Evolutionary conservation across 2,113 vertebrate genomes (phyloP).

Genomic region (Gallinago jamesoni): DNA sequence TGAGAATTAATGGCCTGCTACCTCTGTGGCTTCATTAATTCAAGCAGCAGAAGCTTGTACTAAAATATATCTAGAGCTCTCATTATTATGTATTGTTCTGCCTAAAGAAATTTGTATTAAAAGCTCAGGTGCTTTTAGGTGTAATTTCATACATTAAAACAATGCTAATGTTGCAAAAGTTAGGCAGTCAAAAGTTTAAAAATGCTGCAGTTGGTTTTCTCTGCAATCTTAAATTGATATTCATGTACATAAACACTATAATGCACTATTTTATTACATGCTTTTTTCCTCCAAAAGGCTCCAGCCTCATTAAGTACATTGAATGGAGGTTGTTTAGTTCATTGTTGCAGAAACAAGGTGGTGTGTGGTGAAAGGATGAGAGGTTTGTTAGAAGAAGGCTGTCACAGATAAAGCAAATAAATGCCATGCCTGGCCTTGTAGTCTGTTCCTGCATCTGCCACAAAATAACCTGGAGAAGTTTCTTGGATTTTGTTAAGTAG

Average conservation of each 20-base stretch:
- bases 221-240: background rate
- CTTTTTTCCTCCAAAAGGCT: background rate
- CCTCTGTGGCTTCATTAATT: background rate
- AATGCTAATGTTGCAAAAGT: background rate
- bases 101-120: background rate
- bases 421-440: background rate
- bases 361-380: background rate
- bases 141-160: background rate
- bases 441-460: background rate
- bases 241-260: background rate
- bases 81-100: background rate
- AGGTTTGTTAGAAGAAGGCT: background rate
- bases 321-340: background rate
- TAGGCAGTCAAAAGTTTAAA: background rate
- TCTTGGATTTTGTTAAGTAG: constrained; percentile 23
- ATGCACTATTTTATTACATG: background rate
- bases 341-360: background rate
- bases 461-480: background rate
- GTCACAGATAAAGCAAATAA: background rate
- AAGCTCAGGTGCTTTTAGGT: background rate
- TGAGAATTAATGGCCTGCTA: background rate
- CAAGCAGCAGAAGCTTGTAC: background rate
- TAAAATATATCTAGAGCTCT: background rate
- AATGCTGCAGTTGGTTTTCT: background rate
- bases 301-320: background rate